Base-by-base conservation (phyloP, 92 coral and sea anemone species). In the Bergia puertoricense region DNA sequence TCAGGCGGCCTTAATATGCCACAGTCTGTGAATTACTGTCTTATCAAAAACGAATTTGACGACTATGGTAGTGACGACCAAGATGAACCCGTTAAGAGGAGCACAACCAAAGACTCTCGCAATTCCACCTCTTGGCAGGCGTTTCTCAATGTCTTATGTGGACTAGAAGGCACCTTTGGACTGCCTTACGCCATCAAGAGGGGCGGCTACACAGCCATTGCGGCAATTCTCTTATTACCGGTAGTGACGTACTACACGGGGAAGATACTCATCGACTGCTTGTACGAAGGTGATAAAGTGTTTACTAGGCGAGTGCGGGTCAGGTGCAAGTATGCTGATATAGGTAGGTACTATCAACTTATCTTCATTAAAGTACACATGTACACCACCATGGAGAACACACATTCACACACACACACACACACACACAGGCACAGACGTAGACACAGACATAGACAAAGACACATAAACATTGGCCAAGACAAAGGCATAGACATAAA, bases 191-290 rank as follows among this genome's bases (percentile, higher is more conserved):
- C 87, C 13, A 43, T 84, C 67, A 74, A 56, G 44, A 69, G 77
- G 66, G 87, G 87, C 3, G 87, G 87, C 10, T 84, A 69, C 45
- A 39, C 87, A 18, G 87, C 87, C 15, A 84, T 84, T 1, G 68
- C 65, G 36, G 79, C 87, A 48, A 71, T 84, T 15, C 79, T 84
- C 7, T 4, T 84, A 45, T 46, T 84, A 51, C 87, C 87, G 8
- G 4, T 84, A 18, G 78, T 84, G 44, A 84, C 87, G 65, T 84
- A 84, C 51, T 84, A 71, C 79, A 84, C 87, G 37, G 87, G 87
- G 10, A 69, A 20, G 59, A 71, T 84, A 18, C 87, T 84, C 46
- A 84, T 84, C 48, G 87, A 84, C 68, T 84, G 87, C 46, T 71
- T 84, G 68, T 84, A 84, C 59, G 87, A 84, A 14, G 87, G 87